A percentile compares a stretch with the other conserved stretches of the same genome.
Conservation (phyloP, 2,888 invertebrate species). For the Drosophila paranaensis region DNA sequence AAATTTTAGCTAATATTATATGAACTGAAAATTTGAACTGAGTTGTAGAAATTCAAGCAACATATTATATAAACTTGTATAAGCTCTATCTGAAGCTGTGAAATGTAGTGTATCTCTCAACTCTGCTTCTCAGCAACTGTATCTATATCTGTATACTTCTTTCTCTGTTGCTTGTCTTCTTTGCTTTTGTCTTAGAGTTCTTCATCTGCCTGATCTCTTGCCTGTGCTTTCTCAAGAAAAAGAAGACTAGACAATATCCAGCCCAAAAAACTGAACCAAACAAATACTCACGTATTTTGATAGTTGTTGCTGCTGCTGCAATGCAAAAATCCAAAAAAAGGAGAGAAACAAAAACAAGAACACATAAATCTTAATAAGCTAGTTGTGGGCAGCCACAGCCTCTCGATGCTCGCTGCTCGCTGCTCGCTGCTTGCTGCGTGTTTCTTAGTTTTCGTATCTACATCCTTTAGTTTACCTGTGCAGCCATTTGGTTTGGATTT, state of each 20-base stretch:
- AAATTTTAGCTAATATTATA: too few relatives aligned
- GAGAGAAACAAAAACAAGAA: constrained; percentile 16
- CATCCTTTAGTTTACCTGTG: constrained; percentile 59
- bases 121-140: too few relatives aligned
- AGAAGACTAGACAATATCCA: background rate
- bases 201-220: background rate
- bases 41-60: too few relatives aligned
- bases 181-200: background rate
- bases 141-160: background rate
- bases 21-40: too few relatives aligned
- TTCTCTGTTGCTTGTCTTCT: background rate
- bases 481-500: constrained; percentile 65
- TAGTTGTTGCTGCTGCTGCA: constrained; percentile 19
- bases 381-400: constrained; percentile 54
- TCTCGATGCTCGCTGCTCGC: constrained; percentile 17
- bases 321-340: constrained; percentile 38
- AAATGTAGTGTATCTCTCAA: background rate
- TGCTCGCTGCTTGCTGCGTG: background rate
- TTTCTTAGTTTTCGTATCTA: constrained; percentile 32
- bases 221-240: constrained; percentile 8
- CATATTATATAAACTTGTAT: too few relatives aligned
- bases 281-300: constrained; percentile 62
- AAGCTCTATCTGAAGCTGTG: too few relatives aligned
- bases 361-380: constrained; percentile 76
- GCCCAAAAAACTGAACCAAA: constrained; percentile 9